A percentile compares a stretch with the other conserved stretches of the same genome.
Evolutionary conservation across 2,888 invertebrate genomes (phyloP).

Genomic region (Nasonia oneida): DNA sequence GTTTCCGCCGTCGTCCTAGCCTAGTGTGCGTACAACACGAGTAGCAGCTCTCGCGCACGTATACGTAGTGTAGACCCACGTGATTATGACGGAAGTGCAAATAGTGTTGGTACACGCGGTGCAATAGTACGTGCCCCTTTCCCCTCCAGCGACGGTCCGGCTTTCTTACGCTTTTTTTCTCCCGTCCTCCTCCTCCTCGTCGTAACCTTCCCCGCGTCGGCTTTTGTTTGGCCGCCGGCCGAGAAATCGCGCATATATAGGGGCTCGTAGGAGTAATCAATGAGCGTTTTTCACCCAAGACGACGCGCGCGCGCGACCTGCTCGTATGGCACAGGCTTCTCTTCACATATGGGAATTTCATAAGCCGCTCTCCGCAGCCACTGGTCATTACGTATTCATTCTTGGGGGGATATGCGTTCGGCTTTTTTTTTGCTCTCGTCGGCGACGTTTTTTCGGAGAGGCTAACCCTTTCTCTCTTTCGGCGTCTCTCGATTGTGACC

Average conservation of each 20-base stretch:
- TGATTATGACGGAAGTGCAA: conserved; percentile 69
- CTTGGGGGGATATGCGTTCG: conserved; percentile 6
- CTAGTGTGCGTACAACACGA: background rate
- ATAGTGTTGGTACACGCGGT: conserved; percentile 53
- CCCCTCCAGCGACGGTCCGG: conserved; percentile 14
- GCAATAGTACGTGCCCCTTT: background rate
- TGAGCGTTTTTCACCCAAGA: conserved; percentile 43
- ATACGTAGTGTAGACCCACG: conserved; percentile 34
- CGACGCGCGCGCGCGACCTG: background rate
- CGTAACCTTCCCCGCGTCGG: background rate
- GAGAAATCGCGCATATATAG: conserved; percentile 16
- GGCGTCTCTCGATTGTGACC: background rate
- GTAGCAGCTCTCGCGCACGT: background rate
- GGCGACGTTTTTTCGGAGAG: no score
- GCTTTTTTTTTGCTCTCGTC: conserved; percentile 8
- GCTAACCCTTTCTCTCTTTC: no score
- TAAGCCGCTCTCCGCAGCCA: background rate
- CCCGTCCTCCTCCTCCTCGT: background rate
- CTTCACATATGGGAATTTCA: conserved; percentile 46
- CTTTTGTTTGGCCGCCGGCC: conserved; percentile 32
- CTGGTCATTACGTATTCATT: conserved; percentile 55
- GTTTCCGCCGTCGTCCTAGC: conserved; percentile 4
- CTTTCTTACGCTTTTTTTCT: conserved; percentile 41
- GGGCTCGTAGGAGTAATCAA: conserved; percentile 40
- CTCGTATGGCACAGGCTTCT: background rate